phyloP scores from a whole-genome alignment of 2,888 invertebrate genomes.

The Lasioglossum morio region DNA sequence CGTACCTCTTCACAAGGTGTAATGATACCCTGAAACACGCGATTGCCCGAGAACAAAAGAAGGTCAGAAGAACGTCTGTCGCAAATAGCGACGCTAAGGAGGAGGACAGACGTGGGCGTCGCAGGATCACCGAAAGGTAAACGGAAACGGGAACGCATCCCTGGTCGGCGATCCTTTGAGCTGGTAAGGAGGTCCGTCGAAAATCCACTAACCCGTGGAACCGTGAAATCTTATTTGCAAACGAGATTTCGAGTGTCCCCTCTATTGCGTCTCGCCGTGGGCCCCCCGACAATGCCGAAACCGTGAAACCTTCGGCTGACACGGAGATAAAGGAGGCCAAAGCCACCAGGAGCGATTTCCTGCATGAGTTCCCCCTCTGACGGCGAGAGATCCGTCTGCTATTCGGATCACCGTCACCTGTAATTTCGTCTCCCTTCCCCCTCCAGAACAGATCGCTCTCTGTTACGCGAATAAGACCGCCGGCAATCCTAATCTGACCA shows the following conservation, averaged over 20 bases:
- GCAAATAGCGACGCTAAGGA: conserved; percentile 17
- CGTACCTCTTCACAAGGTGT: background rate
- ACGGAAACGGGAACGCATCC: background rate
- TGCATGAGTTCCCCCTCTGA: conserved; percentile 79
- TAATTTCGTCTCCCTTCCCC: conserved; percentile 76
- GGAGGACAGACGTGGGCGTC: conserved; percentile 10
- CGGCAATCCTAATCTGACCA: conserved; percentile 70
- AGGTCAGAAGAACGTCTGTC: conserved; percentile 16
- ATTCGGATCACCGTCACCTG: conserved; percentile 83
- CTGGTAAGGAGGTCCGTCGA: background rate
- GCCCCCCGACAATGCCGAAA: conserved; percentile 32
- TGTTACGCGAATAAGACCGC: conserved; percentile 74
- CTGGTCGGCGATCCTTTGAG: conserved; percentile 19
- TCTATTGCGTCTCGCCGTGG: conserved; percentile 22
- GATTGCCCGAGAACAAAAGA: conserved; percentile 30
- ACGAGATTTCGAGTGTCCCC: conserved; percentile 77
- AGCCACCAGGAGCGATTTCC: conserved; percentile 82
- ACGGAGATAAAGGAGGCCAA: background rate
- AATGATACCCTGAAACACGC: background rate
- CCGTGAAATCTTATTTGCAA: conserved; percentile 78
- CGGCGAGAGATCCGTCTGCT: conserved; percentile 76
- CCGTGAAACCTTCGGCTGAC: conserved; percentile 29
- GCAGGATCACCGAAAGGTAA: conserved; percentile 1
- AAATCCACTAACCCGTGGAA: conserved; percentile 5
- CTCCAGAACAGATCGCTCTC: conserved; percentile 60